These are phyloP conservation scores for Amblyornis subalaris DNA, from an alignment of 2,113 vertebrate species.

Conservation along the genomic window DNA sequence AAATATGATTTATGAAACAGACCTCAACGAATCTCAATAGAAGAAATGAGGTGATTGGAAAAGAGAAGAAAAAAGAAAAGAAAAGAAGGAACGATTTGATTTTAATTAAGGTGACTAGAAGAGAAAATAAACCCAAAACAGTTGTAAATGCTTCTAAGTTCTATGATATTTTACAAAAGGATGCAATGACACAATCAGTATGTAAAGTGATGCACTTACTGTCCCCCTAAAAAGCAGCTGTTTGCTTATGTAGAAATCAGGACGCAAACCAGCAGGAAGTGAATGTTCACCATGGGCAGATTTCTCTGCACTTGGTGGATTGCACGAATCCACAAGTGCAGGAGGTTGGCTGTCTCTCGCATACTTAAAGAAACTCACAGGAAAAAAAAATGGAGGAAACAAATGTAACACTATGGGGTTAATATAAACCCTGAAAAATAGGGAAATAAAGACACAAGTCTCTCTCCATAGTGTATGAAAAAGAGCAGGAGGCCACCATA, in stretches of 20 bases:
- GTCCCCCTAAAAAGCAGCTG: constrained; percentile 17
- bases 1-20: background rate
- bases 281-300: background rate
- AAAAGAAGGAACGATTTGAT: fast-evolving
- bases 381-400: background rate
- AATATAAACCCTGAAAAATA: background rate
- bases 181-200: background rate
- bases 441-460: background rate
- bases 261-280: background rate
- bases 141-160: background rate
- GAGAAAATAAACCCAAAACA: background rate
- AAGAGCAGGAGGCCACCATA: background rate
- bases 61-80: background rate
- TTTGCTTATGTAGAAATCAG: background rate
- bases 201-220: background rate
- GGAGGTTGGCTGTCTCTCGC: background rate
- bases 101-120: background rate
- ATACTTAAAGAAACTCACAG: background rate
- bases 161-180: background rate
- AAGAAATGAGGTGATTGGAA: background rate
- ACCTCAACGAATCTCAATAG: background rate
- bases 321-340: background rate
- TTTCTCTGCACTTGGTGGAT: background rate
- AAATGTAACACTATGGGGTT: background rate
- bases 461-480: background rate